phyloP scores from a whole-genome alignment of 2,888 invertebrate genomes.

The Mellilla xanthometata region DNA sequence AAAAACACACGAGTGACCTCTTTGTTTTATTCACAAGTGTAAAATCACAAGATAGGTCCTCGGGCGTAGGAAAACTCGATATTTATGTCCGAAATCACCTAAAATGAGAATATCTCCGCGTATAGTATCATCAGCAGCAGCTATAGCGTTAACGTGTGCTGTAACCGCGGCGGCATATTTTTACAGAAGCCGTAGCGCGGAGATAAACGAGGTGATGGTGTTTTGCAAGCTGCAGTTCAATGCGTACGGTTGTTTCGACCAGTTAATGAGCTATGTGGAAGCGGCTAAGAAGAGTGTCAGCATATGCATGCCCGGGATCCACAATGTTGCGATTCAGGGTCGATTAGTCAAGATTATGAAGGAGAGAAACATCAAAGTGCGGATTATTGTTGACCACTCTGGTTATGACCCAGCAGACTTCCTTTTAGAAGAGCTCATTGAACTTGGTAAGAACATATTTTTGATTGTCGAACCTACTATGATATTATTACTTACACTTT shows the following conservation, averaged over 20 bases:
- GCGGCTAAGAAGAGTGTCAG: constrained; percentile 60
- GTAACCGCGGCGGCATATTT: constrained; percentile 70
- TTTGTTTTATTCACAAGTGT: constrained; percentile 56
- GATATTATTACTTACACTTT: not conserved
- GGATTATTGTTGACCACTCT: constrained; percentile 65
- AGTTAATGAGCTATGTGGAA: constrained; percentile 68
- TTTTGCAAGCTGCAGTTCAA: constrained; percentile 76
- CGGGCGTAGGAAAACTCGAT: constrained; percentile 36
- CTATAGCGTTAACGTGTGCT: constrained; percentile 66
- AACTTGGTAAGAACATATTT: constrained; percentile 55
- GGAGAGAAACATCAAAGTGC: constrained; percentile 61
- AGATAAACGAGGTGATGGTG: constrained; percentile 76
- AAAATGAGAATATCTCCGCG: constrained; percentile 68
- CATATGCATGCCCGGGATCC: constrained; percentile 75
- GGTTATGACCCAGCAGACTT: constrained; percentile 66
- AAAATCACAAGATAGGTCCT: constrained; percentile 59
- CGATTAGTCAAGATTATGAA: constrained; percentile 61
- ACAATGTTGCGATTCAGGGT: constrained; percentile 73
- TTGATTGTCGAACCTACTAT: not conserved
- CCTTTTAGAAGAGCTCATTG: constrained; percentile 66
- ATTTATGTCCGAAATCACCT: constrained; percentile 66
- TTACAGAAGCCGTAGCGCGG: constrained; percentile 60
- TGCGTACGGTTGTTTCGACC: constrained; percentile 72
- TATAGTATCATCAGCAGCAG: constrained; percentile 66
- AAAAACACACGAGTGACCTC: constrained; percentile 47